phyloP scores from a whole-genome alignment of 2,797 vertebrate genomes.

The Calcarius lapponicus region DNA sequence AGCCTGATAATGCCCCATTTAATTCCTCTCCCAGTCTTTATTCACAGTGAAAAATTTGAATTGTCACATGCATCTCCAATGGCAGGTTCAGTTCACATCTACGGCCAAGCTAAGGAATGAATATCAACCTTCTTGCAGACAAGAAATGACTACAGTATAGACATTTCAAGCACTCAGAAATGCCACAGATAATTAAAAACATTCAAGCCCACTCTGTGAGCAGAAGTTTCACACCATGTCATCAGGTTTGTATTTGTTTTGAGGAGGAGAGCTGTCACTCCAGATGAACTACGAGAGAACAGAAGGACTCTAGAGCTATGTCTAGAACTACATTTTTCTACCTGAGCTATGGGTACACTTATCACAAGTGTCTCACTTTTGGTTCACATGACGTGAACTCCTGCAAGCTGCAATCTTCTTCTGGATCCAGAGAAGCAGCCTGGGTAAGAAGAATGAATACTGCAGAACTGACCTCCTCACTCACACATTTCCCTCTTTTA shows the following conservation, averaged over 20 bases:
- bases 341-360: background rate
- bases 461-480: background rate
- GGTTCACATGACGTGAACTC: rapidly evolving
- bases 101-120: background rate
- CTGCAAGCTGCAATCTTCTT: background rate
- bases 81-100: background rate
- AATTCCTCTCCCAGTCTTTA: background rate
- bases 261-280: background rate
- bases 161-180: background rate
- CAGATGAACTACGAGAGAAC: background rate
- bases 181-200: background rate
- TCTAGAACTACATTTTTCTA: background rate
- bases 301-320: background rate
- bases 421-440: background rate
- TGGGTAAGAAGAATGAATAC: background rate
- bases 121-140: background rate
- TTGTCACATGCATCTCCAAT: background rate
- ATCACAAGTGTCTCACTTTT: background rate
- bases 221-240: background rate
- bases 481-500: background rate
- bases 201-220: background rate
- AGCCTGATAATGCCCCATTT: background rate
- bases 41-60: background rate
- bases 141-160: background rate
- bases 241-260: background rate